Percentiles rank a stretch among this genome's conserved stretches.
Evolutionary conservation across 2,888 invertebrate genomes (phyloP).

Genomic region (Lepidochitona cinerea): DNA sequence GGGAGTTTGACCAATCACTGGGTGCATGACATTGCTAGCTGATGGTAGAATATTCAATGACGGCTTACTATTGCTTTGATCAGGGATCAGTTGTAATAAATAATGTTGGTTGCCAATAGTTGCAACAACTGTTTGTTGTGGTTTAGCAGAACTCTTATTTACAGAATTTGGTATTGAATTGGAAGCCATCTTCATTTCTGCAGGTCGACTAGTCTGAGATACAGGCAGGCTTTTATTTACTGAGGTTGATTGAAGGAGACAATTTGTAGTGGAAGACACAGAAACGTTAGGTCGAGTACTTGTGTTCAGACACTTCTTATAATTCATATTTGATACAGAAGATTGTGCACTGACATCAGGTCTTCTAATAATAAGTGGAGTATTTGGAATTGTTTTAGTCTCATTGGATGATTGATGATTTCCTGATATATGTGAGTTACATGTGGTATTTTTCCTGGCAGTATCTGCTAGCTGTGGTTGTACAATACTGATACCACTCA

Average conservation of each 20-base stretch:
- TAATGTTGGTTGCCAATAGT: conserved; percentile 3
- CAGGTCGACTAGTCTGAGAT: background rate
- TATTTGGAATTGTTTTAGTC: background rate
- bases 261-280: background rate
- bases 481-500: background rate
- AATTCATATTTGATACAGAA: background rate
- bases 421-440: too few relatives aligned
- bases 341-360: background rate
- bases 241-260: too few relatives aligned
- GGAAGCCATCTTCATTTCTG: background rate
- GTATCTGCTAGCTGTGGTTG: background rate
- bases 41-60: too few relatives aligned
- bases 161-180: background rate
- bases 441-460: too few relatives aligned
- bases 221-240: background rate
- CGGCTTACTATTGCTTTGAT: background rate
- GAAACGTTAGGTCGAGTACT: background rate
- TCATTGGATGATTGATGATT: background rate
- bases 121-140: background rate
- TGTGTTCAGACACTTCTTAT: background rate
- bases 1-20: background rate
- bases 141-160: background rate
- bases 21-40: too few relatives aligned
- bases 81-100: background rate
- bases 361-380: background rate